Base-by-base conservation (phyloP, 1,140 invertebrate genomes). In the Mercenaria mercenaria region DNA sequence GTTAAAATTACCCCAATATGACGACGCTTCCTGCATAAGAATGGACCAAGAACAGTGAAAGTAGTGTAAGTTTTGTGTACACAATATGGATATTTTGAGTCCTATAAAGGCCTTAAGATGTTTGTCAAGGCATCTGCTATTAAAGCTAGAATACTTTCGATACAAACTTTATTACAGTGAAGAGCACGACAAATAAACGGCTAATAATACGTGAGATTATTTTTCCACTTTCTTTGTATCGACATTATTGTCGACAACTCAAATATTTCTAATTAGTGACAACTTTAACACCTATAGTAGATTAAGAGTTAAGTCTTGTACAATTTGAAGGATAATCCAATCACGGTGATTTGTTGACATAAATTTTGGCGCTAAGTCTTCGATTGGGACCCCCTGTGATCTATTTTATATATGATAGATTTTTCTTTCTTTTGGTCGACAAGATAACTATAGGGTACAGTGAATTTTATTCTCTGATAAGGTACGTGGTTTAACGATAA, bases 191-290 rank as follows among this genome's bases (percentile, higher is more conserved):
- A 81, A 81, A 80, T 67, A 81, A 67, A 61, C 10, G 41, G 10
- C 37, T 18, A 47, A 67, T 64, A 61, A 74, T 47, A 18, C 61
- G 1, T 26, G 0, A 39, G 61, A 61, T 88, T 79, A 59, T 29
- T 52, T 8, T 59, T 34, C 15, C 85, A 76, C 29, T 59, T 72
- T 69, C 43, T 88, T 88, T 69, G 37, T n/a, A 20, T 13, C 18
- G 32, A 15, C 0, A n/a, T 23, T 32, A 87, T 87, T 81, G 39
- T 80, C 29, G 39, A 88, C 86, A 79, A 88, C 86, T 88, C 50
- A 88, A 81, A 81, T 81, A 88, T 88, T 77, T 80, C 86, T 81
- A 88, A 88, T 88, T 88, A 88, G 13, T 34, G 26, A 18, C 26
- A 39, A 59, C 69, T 79, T 79, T 69, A 72, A 81, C 61, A 79